phyloP scores from a whole-genome alignment of 2,888 invertebrate species.

The Hemistola chrysoprasaria region DNA sequence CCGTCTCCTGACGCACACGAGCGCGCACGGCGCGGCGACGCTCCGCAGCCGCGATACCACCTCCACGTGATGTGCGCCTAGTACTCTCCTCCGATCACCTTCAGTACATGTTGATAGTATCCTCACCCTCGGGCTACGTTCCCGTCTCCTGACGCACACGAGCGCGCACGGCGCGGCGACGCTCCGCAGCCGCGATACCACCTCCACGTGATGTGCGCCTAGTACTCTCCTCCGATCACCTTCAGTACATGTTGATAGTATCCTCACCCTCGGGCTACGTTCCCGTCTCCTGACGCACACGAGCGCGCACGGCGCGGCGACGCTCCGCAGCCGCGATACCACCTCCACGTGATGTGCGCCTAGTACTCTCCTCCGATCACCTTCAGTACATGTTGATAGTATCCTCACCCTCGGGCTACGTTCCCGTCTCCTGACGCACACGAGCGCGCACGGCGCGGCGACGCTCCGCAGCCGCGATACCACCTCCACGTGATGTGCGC shows the following conservation, averaged over 20 bases:
- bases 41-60: too few relatives aligned
- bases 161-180: slow-evolving; percentile 90
- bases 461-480: slow-evolving; percentile 92
- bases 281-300: slow-evolving; percentile 86
- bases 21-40: too few relatives aligned
- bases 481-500: slow-evolving; percentile 95
- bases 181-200: slow-evolving; percentile 92
- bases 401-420: slow-evolving; percentile 23
- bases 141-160: slow-evolving; percentile 86
- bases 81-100: too few relatives aligned
- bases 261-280: slow-evolving; percentile 23
- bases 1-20: too few relatives aligned
- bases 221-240: too few relatives aligned
- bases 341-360: slow-evolving; percentile 96
- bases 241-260: too few relatives aligned
- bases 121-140: slow-evolving; percentile 27
- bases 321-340: slow-evolving; percentile 91
- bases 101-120: too few relatives aligned
- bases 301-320: slow-evolving; percentile 90
- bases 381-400: too few relatives aligned
- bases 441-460: slow-evolving; percentile 90
- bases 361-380: too few relatives aligned
- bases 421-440: slow-evolving; percentile 85
- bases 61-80: too few relatives aligned
- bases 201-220: slow-evolving; percentile 95